Evolutionary conservation across 37 sponge, comb jelly and placozoan genomes (phyloP).

Genomic region (Dysidea cf. avara): DNA sequence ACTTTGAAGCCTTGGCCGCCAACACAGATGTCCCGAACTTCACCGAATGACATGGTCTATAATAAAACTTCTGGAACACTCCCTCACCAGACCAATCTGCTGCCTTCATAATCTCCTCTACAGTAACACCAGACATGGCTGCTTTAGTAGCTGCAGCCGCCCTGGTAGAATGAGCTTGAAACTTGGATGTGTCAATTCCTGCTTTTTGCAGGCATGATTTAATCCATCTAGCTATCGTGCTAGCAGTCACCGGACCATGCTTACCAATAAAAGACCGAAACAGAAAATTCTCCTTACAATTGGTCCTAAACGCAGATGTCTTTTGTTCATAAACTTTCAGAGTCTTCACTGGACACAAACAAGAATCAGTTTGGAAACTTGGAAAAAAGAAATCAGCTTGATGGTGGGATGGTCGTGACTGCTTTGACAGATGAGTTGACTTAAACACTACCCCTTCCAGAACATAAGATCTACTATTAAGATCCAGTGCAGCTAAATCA

Average conservation of each 20-base stretch:
- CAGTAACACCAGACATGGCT: background rate
- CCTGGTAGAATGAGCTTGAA: slow-evolving; percentile 5
- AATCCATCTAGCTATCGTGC: too few relatives aligned
- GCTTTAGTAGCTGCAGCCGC: slow-evolving; percentile 2
- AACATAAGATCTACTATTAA: background rate
- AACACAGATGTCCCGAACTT: too few relatives aligned
- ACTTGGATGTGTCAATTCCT: too few relatives aligned
- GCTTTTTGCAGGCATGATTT: too few relatives aligned
- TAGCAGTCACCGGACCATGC: too few relatives aligned
- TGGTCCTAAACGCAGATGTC: background rate
- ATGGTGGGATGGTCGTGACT: background rate
- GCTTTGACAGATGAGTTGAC: background rate
- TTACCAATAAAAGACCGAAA: too few relatives aligned
- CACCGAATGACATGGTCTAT: too few relatives aligned
- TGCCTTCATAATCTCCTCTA: too few relatives aligned
- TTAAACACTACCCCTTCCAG: slow-evolving; percentile 1
- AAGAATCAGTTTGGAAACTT: background rate
- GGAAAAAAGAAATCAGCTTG: background rate
- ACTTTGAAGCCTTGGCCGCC: too few relatives aligned
- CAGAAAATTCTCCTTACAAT: too few relatives aligned
- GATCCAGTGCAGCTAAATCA: background rate
- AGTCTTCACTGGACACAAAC: slow-evolving; percentile 3
- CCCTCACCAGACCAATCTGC: too few relatives aligned
- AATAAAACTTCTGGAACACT: too few relatives aligned
- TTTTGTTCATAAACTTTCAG: background rate